Base-by-base conservation (phyloP, 2,888 invertebrate species). In the Eucriotettix oculatus region DNA sequence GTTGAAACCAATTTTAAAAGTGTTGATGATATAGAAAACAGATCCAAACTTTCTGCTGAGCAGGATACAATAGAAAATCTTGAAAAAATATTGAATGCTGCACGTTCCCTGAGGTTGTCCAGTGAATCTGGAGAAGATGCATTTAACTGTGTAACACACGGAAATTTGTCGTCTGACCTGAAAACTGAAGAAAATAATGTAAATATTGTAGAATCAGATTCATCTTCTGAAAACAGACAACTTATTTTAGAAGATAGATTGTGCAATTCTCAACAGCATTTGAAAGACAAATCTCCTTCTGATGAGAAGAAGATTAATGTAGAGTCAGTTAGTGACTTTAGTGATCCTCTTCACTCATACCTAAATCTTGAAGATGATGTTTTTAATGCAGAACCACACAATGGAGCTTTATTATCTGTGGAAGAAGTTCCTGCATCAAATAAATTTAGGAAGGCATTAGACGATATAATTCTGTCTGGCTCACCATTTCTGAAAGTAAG, bases 401-500 rank as follows among this genome's bases (percentile, higher is more conserved):
- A 52, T 16, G 62, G 48, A 10, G 59, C 58, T 40, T 53, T 52
- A 10, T 44, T 64, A 40, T 74, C 76, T 1, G 79, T 81, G 0
- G 75, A 78, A 1, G 81, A 84, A 66, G 73, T 81, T 17, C 83
- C 84, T 0, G 76, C 82, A 60, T 75, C 80, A 14, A 86, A 85
- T 71, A 79, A 79, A 63, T 88, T 89, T 69, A 78, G 88, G 69
- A 83, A 89, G 74, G 85, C 84, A 0, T 73, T 90, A 10, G 84
- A 84, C 65, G 86, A 85, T 59, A 82, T 84, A 0, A 77, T 86
- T 56, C 72, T 93, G 3, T 90, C 91, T 0, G 83, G 90, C 64
- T 96, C 96, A 0, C 96, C 97, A 0, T 90, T 86, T 71, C 77
- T 95, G 12, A 83, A 84, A 66, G 68, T 68, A 61, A 59, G 41